Evolutionary conservation across 2,113 vertebrate species (phyloP), one percentile per base, ranked within the genome.

Genomic region (Saguinus midas): DNA sequence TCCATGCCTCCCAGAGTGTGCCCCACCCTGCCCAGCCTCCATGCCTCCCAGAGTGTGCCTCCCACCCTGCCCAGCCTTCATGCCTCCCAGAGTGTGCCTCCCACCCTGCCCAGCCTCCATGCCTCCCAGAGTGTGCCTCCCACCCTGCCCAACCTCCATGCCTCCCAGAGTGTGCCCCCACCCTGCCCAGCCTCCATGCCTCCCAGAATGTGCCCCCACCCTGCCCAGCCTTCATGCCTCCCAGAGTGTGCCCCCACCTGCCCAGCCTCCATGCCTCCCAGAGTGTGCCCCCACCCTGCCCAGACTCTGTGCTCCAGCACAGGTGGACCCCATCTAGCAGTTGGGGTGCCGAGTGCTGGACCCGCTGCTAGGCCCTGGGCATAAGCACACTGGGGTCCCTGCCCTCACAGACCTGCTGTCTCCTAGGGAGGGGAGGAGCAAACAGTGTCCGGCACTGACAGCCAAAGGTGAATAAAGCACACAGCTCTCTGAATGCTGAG

Each of bases 1-100:
- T 32, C 12, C 7, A 35, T 5, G 5, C 52, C 35, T 9, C 40
- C 55, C 8, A 8, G 18, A 68, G 35, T 43, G 35, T 23, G 35
- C 13, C 1, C 35, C 1, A 3, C 21, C 72, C 23, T 1, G n/a
- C n/a, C 8, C 43, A 37, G 45, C n/a, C n/a, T n/a, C n/a, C n/a
- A n/a, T 50, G 13, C 14, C 50, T 52, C 50, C 50, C 50, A 52
- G 50, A 16, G 50, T 16, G 50, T 16, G 50, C 14, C 50, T n/a
- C 50, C 50, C 4, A 52, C 50, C 13, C 50, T 52, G 50, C 50
- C 50, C 50, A 16, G 50, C 50, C 50, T 52, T 4, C 16, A 1
- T 52, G 16, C 16, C 14, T 52, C 50, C 50, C 50, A 52, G 50
- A 52, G 29, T 43, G 35, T 23, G 35, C 20, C 12, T n/a, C 1